Percentiles rank a stretch among this genome's conserved stretches.
Evolutionary conservation across 2,797 vertebrate genomes (phyloP).

Genomic region (Rhyacichthys aspro): DNA sequence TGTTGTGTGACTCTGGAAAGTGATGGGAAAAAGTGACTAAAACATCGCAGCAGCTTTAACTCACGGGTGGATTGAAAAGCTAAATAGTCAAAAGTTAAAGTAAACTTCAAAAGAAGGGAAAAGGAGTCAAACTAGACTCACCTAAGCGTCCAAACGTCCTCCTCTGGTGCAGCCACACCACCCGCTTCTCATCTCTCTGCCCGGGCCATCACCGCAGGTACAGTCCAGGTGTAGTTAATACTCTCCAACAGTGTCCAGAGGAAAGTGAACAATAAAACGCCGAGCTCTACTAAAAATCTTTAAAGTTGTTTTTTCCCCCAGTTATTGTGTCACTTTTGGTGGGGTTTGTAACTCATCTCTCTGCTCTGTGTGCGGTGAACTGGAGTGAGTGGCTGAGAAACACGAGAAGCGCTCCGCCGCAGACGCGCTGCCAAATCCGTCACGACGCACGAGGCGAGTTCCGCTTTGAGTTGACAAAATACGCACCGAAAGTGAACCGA

Average conservation of each 20-base stretch:
- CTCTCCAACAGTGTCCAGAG: constrained; percentile 3
- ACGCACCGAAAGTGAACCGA: not conserved
- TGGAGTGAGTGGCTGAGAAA: constrained; percentile 4
- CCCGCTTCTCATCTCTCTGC: constrained; percentile 50
- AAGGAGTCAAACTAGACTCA: constrained; percentile 9
- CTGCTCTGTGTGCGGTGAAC: not conserved
- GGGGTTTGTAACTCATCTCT: not conserved
- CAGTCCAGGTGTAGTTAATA: constrained; percentile 32
- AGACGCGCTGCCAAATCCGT: not conserved
- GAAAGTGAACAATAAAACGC: not conserved
- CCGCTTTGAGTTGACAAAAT: constrained; percentile 52
- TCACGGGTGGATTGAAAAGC: too few species aligned
- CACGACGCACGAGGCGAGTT: not conserved
- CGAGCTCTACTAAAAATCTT: not conserved
- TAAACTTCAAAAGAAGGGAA: not conserved
- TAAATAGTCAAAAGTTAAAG: too few species aligned
- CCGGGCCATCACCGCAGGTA: constrained; percentile 48
- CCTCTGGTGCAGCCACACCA: constrained; percentile 32
- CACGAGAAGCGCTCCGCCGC: not conserved
- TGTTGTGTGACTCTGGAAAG: not conserved
- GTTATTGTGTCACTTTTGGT: constrained; percentile 1
- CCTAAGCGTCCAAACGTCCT: constrained; percentile 57
- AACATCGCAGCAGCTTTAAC: too few species aligned
- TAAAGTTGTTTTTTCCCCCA: not conserved
- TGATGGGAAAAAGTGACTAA: not conserved